phyloP scores from a whole-genome alignment of 2,888 invertebrate species.

The Limnephilus auricula region DNA sequence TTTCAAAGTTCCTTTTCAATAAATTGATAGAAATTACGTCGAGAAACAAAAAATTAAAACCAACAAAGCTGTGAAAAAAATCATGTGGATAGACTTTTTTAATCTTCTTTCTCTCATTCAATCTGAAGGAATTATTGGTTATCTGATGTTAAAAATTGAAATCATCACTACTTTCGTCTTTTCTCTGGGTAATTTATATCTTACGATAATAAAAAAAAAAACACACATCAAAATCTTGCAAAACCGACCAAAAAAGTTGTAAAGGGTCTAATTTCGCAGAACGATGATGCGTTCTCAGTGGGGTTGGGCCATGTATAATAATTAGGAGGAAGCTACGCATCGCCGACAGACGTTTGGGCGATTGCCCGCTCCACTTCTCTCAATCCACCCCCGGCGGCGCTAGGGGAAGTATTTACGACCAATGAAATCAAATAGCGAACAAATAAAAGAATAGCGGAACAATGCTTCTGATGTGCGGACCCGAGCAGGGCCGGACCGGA shows the following conservation, averaged over 20 bases:
- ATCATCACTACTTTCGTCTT: too few relatives aligned
- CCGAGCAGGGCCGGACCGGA: slow-evolving; percentile 30
- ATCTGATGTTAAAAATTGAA: too few relatives aligned
- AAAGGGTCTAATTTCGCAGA: neutral
- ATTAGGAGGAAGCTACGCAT: slow-evolving; percentile 51
- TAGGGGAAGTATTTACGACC: slow-evolving; percentile 59
- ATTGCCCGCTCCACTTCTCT: slow-evolving; percentile 33
- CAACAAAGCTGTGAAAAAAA: too few relatives aligned
- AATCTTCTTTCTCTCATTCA: too few relatives aligned
- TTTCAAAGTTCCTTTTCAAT: too few relatives aligned
- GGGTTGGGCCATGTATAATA: slow-evolving; percentile 54
- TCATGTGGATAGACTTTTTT: too few relatives aligned
- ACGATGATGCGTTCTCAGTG: neutral
- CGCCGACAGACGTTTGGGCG: neutral
- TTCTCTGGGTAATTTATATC: neutral
- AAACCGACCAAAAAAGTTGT: neutral
- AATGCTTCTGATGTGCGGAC: slow-evolving; percentile 65
- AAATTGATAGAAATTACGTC: too few relatives aligned
- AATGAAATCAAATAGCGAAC: slow-evolving; percentile 67
- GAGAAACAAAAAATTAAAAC: too few relatives aligned
- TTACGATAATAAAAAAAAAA: neutral
- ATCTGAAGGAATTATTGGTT: too few relatives aligned
- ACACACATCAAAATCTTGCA: neutral
- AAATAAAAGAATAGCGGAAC: slow-evolving; percentile 67
- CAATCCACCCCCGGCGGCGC: slow-evolving; percentile 39